Evolutionary conservation across 2,797 vertebrate genomes (phyloP).

Genomic region (Brachymystax lenok): DNA sequence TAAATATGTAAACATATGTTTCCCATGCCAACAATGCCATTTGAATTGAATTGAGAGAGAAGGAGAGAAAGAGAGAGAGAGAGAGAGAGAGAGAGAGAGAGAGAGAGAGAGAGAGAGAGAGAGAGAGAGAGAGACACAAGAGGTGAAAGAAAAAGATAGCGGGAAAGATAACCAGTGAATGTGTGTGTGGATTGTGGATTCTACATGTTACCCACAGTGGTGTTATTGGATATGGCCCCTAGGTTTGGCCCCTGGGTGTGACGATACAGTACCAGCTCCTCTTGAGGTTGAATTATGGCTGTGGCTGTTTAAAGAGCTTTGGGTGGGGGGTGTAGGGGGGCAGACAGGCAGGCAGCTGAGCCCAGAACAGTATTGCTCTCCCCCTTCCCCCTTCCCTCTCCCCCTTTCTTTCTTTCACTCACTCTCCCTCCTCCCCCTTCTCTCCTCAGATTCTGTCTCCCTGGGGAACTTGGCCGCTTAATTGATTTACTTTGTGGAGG

Average conservation of each 20-base stretch:
- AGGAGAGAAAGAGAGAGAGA: too few species aligned
- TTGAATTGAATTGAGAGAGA: too few species aligned
- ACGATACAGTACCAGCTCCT: too few species aligned
- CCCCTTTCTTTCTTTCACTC: background rate
- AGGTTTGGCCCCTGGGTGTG: background rate
- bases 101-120: background rate
- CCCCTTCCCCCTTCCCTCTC: too few species aligned
- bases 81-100: too few species aligned
- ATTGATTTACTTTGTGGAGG: constrained; percentile 76
- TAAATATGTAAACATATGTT: too few species aligned
- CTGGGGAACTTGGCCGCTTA: constrained; percentile 59
- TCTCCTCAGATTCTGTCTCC: constrained; percentile 33
- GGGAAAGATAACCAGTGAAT: background rate
- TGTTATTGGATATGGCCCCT: too few species aligned
- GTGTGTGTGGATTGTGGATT: too few species aligned
- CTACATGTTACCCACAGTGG: too few species aligned
- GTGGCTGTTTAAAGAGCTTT: background rate
- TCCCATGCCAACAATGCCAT: too few species aligned
- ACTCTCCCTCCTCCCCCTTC: background rate
- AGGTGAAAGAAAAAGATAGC: background rate
- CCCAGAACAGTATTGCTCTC: background rate
- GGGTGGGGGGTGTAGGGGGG: background rate
- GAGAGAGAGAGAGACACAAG: background rate
- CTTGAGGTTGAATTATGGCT: background rate
- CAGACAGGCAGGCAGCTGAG: constrained; percentile 27